phyloP scores from a whole-genome alignment of 2,113 vertebrate genomes.

The Cathartes aura region DNA sequence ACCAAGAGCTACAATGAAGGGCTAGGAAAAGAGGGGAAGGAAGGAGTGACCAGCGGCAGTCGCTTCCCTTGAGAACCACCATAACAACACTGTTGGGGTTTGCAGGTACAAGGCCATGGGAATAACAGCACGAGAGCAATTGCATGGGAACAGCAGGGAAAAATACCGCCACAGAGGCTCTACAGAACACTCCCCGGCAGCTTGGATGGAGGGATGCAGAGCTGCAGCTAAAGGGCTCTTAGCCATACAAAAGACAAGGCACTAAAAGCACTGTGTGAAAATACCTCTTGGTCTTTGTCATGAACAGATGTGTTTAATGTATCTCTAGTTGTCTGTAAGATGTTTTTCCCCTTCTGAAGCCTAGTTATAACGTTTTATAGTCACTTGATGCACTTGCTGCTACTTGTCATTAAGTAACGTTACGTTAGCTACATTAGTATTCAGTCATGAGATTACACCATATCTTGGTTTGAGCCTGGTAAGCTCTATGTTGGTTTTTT shows the following conservation, averaged over 20 bases:
- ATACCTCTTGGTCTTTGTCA: neutral
- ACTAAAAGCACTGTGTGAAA: neutral
- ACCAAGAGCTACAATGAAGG: neutral
- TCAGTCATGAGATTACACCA: neutral
- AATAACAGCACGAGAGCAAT: neutral
- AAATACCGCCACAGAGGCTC: neutral
- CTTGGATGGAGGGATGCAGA: neutral
- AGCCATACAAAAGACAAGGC: neutral
- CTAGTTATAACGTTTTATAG: accelerated
- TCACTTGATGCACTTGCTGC: neutral
- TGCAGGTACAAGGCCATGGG: neutral
- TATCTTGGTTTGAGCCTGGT: neutral
- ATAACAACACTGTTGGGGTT: neutral
- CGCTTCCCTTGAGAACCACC: neutral
- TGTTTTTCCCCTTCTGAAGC: neutral
- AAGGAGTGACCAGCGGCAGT: neutral
- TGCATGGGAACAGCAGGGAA: neutral
- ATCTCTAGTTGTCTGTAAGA: neutral
- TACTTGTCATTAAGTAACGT: neutral
- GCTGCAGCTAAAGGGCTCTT: neutral
- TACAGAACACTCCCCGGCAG: neutral
- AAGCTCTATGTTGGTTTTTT: neutral
- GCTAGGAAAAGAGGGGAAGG: neutral
- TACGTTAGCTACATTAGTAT: neutral
- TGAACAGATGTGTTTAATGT: neutral